phyloP scores from a whole-genome alignment of 2,797 vertebrate genomes.

The Pempheris klunzingeri region DNA sequence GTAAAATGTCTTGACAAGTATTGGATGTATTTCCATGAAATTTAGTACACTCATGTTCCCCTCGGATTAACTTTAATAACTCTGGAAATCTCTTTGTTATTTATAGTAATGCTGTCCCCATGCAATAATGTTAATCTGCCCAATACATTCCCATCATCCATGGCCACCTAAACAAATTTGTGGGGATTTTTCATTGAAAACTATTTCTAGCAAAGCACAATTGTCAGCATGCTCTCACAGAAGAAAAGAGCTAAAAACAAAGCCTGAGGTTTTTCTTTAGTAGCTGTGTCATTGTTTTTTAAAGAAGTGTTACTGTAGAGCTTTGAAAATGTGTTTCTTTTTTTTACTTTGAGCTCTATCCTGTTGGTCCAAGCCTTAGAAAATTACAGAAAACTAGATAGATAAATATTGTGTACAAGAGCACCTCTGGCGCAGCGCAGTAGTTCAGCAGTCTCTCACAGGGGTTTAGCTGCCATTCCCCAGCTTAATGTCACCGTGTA shows the following conservation, averaged over 20 bases:
- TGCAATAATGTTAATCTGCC: neutral
- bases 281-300: neutral
- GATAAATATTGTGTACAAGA: neutral
- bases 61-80: neutral
- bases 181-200: neutral
- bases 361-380: neutral
- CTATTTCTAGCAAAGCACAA: neutral
- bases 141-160: neutral
- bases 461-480: slow-evolving; percentile 50
- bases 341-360: neutral
- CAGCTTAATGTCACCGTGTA: slow-evolving; percentile 38
- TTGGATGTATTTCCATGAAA: neutral
- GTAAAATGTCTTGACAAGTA: neutral
- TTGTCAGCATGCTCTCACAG: neutral
- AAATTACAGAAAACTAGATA: neutral
- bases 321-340: neutral
- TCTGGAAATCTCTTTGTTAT: neutral
- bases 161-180: neutral
- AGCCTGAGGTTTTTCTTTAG: neutral
- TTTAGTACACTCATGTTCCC: neutral
- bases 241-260: neutral
- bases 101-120: neutral
- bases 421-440: neutral
- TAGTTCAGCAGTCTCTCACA: slow-evolving; percentile 24
- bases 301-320: neutral